Evolutionary conservation across 2,113 vertebrate genomes (phyloP).

Genomic region (human): DNA sequence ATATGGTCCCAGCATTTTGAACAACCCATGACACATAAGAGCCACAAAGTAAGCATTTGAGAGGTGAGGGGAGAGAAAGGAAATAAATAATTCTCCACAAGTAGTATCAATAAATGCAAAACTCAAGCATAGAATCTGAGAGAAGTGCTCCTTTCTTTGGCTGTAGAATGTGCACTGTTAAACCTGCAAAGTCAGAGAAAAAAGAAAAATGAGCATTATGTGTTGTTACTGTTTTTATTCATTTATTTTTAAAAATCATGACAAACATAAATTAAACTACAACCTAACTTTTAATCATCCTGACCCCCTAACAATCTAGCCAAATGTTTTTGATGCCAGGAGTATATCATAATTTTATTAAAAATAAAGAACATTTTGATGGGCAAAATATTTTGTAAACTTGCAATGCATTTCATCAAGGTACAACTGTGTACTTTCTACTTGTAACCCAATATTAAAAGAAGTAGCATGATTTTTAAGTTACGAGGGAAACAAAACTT

Average conservation of each 20-base stretch:
- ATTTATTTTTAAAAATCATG: background rate
- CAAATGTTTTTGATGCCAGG: background rate
- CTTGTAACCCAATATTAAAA: background rate
- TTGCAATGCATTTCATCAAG: background rate
- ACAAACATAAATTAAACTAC: background rate
- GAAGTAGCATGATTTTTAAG: background rate
- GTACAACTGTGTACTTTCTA: background rate
- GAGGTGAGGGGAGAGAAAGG: background rate
- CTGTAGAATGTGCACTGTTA: background rate
- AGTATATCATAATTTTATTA: background rate
- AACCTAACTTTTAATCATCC: conserved; percentile 2
- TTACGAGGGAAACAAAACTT: background rate
- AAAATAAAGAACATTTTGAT: background rate
- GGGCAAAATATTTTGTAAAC: background rate
- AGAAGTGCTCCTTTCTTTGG: background rate
- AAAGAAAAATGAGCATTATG: background rate
- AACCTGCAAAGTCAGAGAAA: background rate
- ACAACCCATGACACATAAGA: background rate
- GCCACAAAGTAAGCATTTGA: background rate
- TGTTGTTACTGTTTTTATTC: background rate
- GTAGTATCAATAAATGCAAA: background rate
- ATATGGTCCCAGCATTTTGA: background rate
- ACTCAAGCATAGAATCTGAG: background rate
- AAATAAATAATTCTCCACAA: background rate
- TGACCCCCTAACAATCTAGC: background rate